These are phyloP conservation scores for Limnephilus auricula DNA, from an alignment of 2,888 invertebrate genomes.

Conservation along the genomic window DNA sequence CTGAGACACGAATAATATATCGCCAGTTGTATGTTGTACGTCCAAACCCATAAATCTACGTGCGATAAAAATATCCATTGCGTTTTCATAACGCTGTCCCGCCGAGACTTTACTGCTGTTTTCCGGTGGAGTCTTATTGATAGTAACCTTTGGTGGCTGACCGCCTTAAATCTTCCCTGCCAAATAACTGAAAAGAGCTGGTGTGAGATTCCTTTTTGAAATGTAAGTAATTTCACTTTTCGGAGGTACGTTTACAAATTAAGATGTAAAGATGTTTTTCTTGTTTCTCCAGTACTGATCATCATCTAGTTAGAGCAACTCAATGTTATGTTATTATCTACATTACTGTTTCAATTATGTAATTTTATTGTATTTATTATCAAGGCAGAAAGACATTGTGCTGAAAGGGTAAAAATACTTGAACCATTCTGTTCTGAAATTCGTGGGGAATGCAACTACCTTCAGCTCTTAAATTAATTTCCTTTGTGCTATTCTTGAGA, in stretches of 20 bases:
- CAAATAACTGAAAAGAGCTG: neutral
- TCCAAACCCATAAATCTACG: neutral
- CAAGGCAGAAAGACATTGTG: no score
- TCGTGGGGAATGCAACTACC: no score
- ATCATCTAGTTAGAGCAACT: no score
- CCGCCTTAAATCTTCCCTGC: neutral
- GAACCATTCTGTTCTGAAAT: no score
- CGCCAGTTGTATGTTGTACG: neutral
- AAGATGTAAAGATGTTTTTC: neutral
- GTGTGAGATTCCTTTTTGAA: neutral
- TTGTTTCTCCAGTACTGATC: neutral
- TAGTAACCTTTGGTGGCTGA: neutral
- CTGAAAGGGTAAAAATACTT: no score
- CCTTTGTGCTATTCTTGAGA: no score
- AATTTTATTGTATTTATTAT: no score
- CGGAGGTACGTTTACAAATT: neutral
- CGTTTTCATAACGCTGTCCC: neutral
- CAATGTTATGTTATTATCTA: no score
- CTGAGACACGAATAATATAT: neutral
- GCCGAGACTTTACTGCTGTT: neutral
- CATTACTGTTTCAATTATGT: no score
- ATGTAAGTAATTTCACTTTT: neutral
- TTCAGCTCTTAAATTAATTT: no score
- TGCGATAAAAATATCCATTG: neutral
- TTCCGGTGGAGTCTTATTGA: neutral